Evolutionary conservation across 1,140 invertebrate species (phyloP).

Genomic region (Papilio glaucus): DNA sequence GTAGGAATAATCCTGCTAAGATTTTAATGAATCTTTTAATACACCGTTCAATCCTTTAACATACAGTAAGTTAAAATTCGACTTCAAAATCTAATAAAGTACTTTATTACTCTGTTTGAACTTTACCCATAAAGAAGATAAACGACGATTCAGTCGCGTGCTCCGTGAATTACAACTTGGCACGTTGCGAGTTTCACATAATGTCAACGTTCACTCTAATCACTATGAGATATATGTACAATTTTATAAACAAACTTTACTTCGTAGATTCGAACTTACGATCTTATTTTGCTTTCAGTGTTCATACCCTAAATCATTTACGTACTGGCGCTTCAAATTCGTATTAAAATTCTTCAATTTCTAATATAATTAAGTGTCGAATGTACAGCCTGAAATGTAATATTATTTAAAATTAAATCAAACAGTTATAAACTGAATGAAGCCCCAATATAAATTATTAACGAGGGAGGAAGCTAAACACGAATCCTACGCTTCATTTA

Average conservation of each 20-base stretch:
- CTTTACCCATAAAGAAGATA: constrained; percentile 20
- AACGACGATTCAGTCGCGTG: constrained; percentile 16
- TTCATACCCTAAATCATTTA: neutral
- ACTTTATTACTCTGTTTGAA: constrained; percentile 16
- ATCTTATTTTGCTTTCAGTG: no score
- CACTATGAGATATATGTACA: no score
- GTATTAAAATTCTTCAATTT: neutral
- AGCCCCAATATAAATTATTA: constrained; percentile 1
- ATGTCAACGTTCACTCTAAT: neutral
- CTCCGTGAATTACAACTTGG: constrained; percentile 9
- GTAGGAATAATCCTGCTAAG: neutral
- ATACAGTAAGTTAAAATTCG: neutral
- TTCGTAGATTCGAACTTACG: no score
- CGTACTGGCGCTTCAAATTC: neutral
- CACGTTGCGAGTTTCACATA: constrained; percentile 10
- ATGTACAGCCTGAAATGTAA: neutral
- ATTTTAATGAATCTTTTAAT: constrained; percentile 2
- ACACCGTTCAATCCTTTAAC: neutral
- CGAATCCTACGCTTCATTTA: constrained; percentile 17
- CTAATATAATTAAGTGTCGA: neutral
- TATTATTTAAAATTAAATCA: constrained; percentile 5
- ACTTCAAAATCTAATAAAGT: constrained; percentile 19
- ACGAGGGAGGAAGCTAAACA: neutral
- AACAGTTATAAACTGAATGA: constrained; percentile 2
- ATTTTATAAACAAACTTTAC: no score